A percentile compares a stretch with the other conserved stretches of the same genome.
Evolutionary conservation across 2,888 invertebrate genomes (phyloP).

Genomic region (Eremobia ochroleuca): DNA sequence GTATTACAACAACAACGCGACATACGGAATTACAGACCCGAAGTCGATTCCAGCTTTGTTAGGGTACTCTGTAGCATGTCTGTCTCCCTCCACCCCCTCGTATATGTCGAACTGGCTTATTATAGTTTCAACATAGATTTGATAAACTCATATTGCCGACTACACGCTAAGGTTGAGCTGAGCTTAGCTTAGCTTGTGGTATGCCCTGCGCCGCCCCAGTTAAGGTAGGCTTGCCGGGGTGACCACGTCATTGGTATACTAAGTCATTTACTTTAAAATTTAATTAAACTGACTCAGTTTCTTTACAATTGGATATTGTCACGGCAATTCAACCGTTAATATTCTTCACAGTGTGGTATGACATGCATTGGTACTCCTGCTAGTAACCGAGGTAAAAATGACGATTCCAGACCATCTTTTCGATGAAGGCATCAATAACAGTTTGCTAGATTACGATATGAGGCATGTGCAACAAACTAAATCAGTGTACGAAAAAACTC

Average conservation of each 20-base stretch:
- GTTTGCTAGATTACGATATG: slow-evolving; percentile 83
- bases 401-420: slow-evolving; percentile 86
- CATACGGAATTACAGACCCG: no score
- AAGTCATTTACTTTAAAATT: slow-evolving; percentile 85
- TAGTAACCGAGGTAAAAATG: slow-evolving; percentile 40
- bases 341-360: slow-evolving; percentile 23
- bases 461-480: slow-evolving; percentile 79
- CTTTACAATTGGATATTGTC: slow-evolving; percentile 81
- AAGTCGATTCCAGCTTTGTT: neutral
- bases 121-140: neutral
- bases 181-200: slow-evolving; percentile 19
- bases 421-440: slow-evolving; percentile 85
- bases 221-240: slow-evolving; percentile 29
- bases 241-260: slow-evolving; percentile 82
- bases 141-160: neutral
- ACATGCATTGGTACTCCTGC: slow-evolving; percentile 38
- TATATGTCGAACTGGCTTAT: neutral
- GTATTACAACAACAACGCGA: neutral
- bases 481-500: slow-evolving; percentile 80
- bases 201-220: neutral
- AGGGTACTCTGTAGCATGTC: neutral
- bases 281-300: slow-evolving; percentile 84
- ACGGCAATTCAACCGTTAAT: slow-evolving; percentile 67
- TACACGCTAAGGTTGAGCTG: no score
- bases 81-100: no score